Conservation (phyloP, 2,888 invertebrate species). For the Monoplex corrugatus region DNA sequence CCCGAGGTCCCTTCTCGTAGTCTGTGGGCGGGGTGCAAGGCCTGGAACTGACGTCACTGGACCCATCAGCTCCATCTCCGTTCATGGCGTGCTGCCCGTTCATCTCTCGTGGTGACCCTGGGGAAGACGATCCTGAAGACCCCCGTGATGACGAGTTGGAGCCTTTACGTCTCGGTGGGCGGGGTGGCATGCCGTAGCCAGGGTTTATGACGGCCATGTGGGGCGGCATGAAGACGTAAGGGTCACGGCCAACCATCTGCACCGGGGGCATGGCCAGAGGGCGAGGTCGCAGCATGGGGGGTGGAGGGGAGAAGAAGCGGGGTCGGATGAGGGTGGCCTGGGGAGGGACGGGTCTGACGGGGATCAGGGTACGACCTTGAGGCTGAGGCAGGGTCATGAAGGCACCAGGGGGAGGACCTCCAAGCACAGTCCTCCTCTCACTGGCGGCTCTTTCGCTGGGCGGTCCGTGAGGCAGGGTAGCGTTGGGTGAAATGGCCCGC, state of each 20-base stretch:
- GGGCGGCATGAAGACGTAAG: conserved; percentile 56
- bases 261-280: conserved; percentile 58
- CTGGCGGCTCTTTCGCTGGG: not conserved
- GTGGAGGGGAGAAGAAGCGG: conserved; percentile 75
- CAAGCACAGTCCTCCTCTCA: conserved; percentile 13
- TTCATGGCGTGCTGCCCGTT: conserved; percentile 47
- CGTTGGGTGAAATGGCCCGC: conserved; percentile 40
- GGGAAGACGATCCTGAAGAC: conserved; percentile 61
- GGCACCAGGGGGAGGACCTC: conserved; percentile 11
- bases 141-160: conserved; percentile 56
- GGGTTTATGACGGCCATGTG: conserved; percentile 51
- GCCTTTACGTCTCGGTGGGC: conserved; percentile 47
- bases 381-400: conserved; percentile 39
- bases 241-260: conserved; percentile 10
- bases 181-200: conserved; percentile 52
- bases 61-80: conserved; percentile 55
- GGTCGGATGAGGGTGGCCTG: conserved; percentile 57
- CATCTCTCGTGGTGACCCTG: conserved; percentile 55
- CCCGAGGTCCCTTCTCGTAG: conserved; percentile 66
- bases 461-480: conserved; percentile 43
- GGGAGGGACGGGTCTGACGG: conserved; percentile 45
- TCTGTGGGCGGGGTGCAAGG: conserved; percentile 75
- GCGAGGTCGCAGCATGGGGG: conserved; percentile 63
- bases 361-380: conserved; percentile 45
- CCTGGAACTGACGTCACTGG: conserved; percentile 61